phyloP scores from a whole-genome alignment of 2,888 invertebrate species.

The Biston betularia region DNA sequence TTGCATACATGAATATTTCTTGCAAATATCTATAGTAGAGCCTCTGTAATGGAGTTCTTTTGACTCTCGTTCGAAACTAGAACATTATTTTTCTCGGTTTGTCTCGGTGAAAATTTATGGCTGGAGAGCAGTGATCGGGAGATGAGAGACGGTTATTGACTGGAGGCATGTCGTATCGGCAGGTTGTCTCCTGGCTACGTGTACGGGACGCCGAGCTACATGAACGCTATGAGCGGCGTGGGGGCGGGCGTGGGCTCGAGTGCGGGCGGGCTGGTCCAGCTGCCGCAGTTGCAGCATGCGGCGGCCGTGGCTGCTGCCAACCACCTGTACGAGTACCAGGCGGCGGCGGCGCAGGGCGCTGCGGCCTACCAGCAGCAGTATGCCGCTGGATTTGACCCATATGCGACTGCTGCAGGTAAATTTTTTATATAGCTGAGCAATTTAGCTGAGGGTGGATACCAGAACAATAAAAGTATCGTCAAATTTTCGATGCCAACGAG shows the following conservation, averaged over 20 bases:
- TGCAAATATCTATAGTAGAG: too few species aligned
- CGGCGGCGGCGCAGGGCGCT: slow-evolving; percentile 90
- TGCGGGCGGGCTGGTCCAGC: slow-evolving; percentile 89
- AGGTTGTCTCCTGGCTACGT: slow-evolving; percentile 89
- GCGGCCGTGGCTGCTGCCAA: slow-evolving; percentile 93
- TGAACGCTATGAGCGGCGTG: slow-evolving; percentile 90
- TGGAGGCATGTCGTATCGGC: slow-evolving; percentile 49
- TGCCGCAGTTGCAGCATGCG: slow-evolving; percentile 90
- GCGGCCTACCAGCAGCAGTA: slow-evolving; percentile 91
- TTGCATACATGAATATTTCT: too few species aligned
- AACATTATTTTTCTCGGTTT: background rate
- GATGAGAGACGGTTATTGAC: slow-evolving; percentile 28
- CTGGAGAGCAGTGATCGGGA: slow-evolving; percentile 33
- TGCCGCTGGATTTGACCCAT: slow-evolving; percentile 91
- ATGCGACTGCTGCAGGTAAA: slow-evolving; percentile 89
- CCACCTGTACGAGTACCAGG: slow-evolving; percentile 93
- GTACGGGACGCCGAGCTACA: slow-evolving; percentile 91
- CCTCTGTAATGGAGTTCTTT: too few species aligned
- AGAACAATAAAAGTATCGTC: too few species aligned
- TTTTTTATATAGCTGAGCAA: background rate
- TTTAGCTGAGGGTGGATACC: too few species aligned
- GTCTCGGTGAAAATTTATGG: slow-evolving; percentile 2
- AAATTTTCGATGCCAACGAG: too few species aligned
- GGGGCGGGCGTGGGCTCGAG: slow-evolving; percentile 83
- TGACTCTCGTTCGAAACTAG: too few species aligned